phyloP scores from a whole-genome alignment of 2,797 vertebrate species.

The Oophaga sylvatica region DNA sequence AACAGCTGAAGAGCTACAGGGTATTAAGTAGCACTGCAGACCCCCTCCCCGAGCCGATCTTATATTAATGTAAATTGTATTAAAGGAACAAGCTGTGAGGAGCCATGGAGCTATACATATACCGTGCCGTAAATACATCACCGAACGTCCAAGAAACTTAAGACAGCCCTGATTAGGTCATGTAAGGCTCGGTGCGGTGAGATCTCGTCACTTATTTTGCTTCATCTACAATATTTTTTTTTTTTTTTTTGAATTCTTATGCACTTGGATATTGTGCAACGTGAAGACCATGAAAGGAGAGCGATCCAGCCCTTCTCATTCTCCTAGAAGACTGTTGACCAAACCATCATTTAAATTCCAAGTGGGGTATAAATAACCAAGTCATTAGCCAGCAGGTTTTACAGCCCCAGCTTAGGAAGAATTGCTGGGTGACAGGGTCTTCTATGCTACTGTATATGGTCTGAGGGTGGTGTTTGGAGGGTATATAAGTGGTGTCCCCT shows the following conservation, averaged over 20 bases:
- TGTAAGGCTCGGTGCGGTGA: background rate
- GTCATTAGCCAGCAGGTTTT: constrained; percentile 69
- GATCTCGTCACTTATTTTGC: background rate
- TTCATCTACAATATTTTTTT: background rate
- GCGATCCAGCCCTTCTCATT: constrained; percentile 47
- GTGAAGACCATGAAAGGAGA: constrained; percentile 2
- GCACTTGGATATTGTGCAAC: background rate
- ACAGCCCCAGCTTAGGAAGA: constrained; percentile 53
- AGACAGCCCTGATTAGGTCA: background rate
- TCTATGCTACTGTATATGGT: constrained; percentile 66
- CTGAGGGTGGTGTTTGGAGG: constrained; percentile 62
- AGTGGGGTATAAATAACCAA: constrained; percentile 68
- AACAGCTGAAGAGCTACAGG: too few species aligned
- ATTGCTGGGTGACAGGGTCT: constrained; percentile 63
- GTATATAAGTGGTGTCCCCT: constrained; percentile 63
- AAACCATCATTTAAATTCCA: constrained; percentile 62
- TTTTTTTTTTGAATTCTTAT: too few species aligned
- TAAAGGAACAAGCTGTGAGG: background rate
- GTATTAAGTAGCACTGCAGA: too few species aligned
- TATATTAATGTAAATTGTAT: too few species aligned
- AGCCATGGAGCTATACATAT: background rate
- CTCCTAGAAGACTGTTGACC: constrained; percentile 64
- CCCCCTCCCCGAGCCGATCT: too few species aligned
- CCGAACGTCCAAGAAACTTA: background rate
- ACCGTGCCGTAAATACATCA: background rate